Evolutionary conservation across 2,113 vertebrate species (phyloP).

Genomic region (Nesogale talazaci): DNA sequence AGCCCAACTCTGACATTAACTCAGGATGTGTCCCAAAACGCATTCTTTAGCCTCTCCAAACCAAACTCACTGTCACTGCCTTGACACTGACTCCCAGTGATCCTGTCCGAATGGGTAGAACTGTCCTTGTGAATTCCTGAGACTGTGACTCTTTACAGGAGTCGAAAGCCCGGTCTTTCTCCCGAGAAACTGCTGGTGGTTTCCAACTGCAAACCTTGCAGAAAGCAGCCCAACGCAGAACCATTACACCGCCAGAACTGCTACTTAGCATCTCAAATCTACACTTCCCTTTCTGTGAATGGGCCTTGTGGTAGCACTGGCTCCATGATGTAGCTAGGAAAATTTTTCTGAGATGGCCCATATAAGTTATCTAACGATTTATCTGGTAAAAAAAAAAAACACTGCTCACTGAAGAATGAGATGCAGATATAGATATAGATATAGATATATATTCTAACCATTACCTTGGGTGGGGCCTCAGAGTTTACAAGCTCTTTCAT

Average conservation of each 20-base stretch:
- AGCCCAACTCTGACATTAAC: neutral
- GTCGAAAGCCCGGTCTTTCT: too few relatives aligned
- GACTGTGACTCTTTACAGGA: too few relatives aligned
- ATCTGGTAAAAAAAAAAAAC: neutral
- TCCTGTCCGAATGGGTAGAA: too few relatives aligned
- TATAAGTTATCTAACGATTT: slow-evolving; percentile 7
- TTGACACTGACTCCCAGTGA: too few relatives aligned
- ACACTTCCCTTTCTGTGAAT: neutral
- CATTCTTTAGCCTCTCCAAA: neutral
- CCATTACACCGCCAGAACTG: neutral
- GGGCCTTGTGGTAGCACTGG: neutral
- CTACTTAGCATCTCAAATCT: neutral
- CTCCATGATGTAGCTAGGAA: neutral
- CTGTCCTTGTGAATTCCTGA: too few relatives aligned
- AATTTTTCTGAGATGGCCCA: slow-evolving; percentile 17
- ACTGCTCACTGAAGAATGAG: neutral
- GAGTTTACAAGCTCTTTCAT: slow-evolving; percentile 38
- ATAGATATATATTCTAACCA: neutral
- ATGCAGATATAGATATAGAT: too few relatives aligned
- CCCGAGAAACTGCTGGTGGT: too few relatives aligned
- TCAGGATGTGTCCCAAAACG: neutral
- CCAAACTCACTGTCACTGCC: too few relatives aligned
- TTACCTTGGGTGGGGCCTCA: neutral
- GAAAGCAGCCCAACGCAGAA: too few relatives aligned
- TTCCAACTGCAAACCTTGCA: too few relatives aligned